Evolutionary conservation across 2,113 vertebrate species (phyloP).

Genomic region (Dendrocopos noguchii): DNA sequence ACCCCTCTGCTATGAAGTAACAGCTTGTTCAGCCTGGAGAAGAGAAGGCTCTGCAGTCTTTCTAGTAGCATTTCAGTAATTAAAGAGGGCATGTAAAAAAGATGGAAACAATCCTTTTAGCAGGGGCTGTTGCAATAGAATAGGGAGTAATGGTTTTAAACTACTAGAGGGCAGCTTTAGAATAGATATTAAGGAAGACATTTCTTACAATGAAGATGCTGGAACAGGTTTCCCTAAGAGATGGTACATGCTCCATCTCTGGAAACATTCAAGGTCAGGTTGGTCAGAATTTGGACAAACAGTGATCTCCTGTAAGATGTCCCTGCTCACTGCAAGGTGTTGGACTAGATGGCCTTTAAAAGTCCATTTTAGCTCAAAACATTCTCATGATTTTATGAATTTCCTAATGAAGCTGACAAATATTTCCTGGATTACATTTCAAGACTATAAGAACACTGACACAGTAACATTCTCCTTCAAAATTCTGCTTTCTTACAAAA

Average conservation of each 20-base stretch:
- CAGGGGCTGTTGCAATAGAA: neutral
- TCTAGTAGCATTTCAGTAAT: neutral
- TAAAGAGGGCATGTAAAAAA: neutral
- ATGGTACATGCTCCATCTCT: neutral
- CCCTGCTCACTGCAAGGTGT: neutral
- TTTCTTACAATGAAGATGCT: neutral
- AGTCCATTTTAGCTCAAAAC: too few species aligned
- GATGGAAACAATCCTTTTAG: neutral
- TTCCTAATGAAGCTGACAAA: neutral
- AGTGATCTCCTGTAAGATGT: too few species aligned
- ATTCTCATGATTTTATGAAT: neutral
- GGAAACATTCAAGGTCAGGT: neutral
- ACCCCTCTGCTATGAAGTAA: neutral
- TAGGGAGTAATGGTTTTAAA: neutral
- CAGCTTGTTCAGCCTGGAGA: neutral
- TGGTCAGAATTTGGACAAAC: too few species aligned
- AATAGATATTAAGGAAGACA: neutral
- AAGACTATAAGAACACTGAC: neutral
- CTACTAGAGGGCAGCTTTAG: neutral
- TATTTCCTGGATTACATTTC: neutral
- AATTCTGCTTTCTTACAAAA: neutral
- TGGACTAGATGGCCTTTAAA: too few species aligned
- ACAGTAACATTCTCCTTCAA: neutral
- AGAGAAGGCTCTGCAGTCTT: neutral
- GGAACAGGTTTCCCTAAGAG: neutral